These are phyloP conservation scores for Argyresthia albistria DNA, from an alignment of 2,888 invertebrate species.

Conservation along the genomic window DNA sequence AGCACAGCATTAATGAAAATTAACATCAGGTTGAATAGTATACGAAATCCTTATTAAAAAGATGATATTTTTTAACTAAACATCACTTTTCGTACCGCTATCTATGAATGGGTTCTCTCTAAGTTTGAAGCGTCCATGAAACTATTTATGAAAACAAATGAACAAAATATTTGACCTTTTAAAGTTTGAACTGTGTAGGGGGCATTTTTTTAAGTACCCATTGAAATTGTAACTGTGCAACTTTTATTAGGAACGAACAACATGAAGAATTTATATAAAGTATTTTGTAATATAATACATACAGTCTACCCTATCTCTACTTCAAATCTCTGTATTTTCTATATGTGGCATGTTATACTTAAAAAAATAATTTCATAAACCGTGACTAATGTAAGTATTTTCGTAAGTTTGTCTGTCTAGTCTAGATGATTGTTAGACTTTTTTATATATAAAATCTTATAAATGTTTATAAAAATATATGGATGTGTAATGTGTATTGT, in stretches of 20 bases:
- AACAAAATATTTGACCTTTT: too few species aligned
- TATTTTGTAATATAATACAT: not conserved
- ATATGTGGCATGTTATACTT: not conserved
- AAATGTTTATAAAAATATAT: slow-evolving; percentile 6
- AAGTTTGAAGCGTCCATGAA: too few species aligned
- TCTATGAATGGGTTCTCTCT: too few species aligned
- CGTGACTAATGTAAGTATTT: not conserved
- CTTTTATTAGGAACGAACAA: not conserved
- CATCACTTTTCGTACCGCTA: too few species aligned
- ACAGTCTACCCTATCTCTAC: not conserved
- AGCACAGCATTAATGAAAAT: too few species aligned
- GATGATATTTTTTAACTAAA: too few species aligned
- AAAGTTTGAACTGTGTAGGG: too few species aligned
- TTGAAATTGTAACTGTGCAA: too few species aligned
- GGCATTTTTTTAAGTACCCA: too few species aligned
- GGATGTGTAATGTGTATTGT: slow-evolving; percentile 16
- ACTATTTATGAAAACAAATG: too few species aligned
- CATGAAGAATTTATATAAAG: not conserved
- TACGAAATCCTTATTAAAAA: too few species aligned
- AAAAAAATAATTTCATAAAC: not conserved
- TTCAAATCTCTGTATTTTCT: slow-evolving; percentile 3
- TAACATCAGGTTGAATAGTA: too few species aligned
- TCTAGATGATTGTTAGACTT: not conserved
- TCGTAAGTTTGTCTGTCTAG: not conserved
- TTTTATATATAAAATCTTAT: not conserved